Conservation (phyloP, 2,113 vertebrate species). For the Centropristis striata region DNA sequence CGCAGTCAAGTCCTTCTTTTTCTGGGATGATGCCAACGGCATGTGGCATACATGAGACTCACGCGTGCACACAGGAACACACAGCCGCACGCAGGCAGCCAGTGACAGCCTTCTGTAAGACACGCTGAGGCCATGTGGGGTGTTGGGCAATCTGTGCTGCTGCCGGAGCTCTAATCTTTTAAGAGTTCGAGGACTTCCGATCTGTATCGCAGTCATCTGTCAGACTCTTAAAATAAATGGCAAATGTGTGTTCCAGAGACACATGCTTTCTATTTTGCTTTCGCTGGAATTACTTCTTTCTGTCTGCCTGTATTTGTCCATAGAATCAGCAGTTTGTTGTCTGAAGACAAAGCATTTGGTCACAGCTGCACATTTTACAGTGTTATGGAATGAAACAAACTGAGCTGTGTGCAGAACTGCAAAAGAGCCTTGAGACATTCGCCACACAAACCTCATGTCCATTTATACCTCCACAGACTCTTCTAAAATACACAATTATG, state of each 20-base stretch:
- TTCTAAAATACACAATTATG: slow-evolving; percentile 5
- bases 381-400: neutral
- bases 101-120: slow-evolving; percentile 22
- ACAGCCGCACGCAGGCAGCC: neutral
- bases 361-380: neutral
- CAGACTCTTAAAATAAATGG: slow-evolving; percentile 11
- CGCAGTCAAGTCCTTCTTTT: neutral
- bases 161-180: slow-evolving; percentile 45
- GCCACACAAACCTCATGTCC: neutral
- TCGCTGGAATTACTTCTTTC: neutral
- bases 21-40: slow-evolving; percentile 18
- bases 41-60: neutral
- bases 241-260: slow-evolving; percentile 7
- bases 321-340: neutral
- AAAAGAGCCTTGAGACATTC: neutral
- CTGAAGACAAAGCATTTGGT: neutral
- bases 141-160: slow-evolving; percentile 45
- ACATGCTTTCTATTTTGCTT: neutral
- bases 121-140: slow-evolving; percentile 22
- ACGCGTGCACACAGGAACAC: neutral
- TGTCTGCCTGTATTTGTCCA: neutral
- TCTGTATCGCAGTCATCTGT: slow-evolving; percentile 31
- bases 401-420: neutral
- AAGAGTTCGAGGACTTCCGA: slow-evolving; percentile 18
- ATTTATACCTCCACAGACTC: neutral